phyloP scores from a whole-genome alignment of 2,888 invertebrate genomes.

The Sarcophaga rosellei region DNA sequence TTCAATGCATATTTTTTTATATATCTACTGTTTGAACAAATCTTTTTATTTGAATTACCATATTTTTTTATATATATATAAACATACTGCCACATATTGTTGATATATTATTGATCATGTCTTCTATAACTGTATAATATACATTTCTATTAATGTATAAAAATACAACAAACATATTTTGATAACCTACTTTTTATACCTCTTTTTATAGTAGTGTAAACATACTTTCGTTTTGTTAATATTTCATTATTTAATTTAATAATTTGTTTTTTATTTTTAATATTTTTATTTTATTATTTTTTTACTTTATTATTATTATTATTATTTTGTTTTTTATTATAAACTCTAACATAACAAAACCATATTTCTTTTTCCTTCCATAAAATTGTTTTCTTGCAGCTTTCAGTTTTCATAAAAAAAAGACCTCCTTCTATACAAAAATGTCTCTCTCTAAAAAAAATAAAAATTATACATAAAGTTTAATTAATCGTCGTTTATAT shows the following conservation, averaged over 20 bases:
- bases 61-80: slow-evolving; percentile 36
- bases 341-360: slow-evolving; percentile 66
- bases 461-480: slow-evolving; percentile 19
- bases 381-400: slow-evolving; percentile 67
- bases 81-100: slow-evolving; percentile 29
- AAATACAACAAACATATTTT: slow-evolving; percentile 30
- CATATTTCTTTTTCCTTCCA: slow-evolving; percentile 68
- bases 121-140: slow-evolving; percentile 21
- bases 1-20: slow-evolving; percentile 36
- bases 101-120: slow-evolving; percentile 16
- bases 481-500: slow-evolving; percentile 11
- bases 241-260: slow-evolving; percentile 28
- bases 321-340: slow-evolving; percentile 51
- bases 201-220: slow-evolving; percentile 37
- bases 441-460: slow-evolving; percentile 52
- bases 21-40: slow-evolving; percentile 32
- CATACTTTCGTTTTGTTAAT: slow-evolving; percentile 8
- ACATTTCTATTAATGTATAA: slow-evolving; percentile 33
- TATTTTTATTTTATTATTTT: slow-evolving; percentile 15
- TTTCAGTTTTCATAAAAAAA: slow-evolving; percentile 64
- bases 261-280: slow-evolving; percentile 17
- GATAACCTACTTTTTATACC: slow-evolving; percentile 41
- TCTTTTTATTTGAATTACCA: slow-evolving; percentile 46
- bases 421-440: slow-evolving; percentile 57
- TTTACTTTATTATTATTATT: slow-evolving; percentile 13